These are phyloP conservation scores for Leptothorax acervorum DNA, from an alignment of 2,888 invertebrate species.

Conservation along the genomic window DNA sequence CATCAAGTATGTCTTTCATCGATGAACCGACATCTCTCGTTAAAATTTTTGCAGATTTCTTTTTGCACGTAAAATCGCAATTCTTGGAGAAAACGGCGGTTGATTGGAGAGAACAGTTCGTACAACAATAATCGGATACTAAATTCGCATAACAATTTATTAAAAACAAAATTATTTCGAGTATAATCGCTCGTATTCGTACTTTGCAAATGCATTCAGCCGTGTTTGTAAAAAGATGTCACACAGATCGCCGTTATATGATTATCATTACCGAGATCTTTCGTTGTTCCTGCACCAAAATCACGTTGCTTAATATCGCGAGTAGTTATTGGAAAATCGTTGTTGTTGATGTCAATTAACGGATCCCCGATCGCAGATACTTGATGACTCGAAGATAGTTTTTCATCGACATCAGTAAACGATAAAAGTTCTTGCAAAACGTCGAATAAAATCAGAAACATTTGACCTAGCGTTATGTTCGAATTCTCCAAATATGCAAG, in stretches of 20 bases:
- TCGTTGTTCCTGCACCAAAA: not conserved
- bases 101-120: not conserved
- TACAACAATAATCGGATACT: slow-evolving; percentile 28
- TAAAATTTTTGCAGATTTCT: not conserved
- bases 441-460: slow-evolving; percentile 60
- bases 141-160: slow-evolving; percentile 29
- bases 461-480: slow-evolving; percentile 35
- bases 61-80: not conserved
- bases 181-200: slow-evolving; percentile 31
- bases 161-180: slow-evolving; percentile 29
- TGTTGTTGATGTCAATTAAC: slow-evolving; percentile 50
- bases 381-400: slow-evolving; percentile 10
- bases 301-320: not conserved
- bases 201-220: slow-evolving; percentile 39
- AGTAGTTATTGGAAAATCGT: slow-evolving; percentile 36
- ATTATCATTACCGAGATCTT: slow-evolving; percentile 9
- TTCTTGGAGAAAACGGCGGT: not conserved
- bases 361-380: not conserved
- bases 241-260: not conserved
- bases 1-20: not conserved
- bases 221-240: not conserved
- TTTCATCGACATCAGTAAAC: not conserved
- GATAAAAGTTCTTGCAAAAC: slow-evolving; percentile 58
- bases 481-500: slow-evolving; percentile 15
- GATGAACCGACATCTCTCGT: not conserved